A percentile compares a stretch with the other conserved stretches of the same genome.
phyloP scores from a whole-genome alignment of 2,888 invertebrate species.

The Pyrrhia umbra region DNA sequence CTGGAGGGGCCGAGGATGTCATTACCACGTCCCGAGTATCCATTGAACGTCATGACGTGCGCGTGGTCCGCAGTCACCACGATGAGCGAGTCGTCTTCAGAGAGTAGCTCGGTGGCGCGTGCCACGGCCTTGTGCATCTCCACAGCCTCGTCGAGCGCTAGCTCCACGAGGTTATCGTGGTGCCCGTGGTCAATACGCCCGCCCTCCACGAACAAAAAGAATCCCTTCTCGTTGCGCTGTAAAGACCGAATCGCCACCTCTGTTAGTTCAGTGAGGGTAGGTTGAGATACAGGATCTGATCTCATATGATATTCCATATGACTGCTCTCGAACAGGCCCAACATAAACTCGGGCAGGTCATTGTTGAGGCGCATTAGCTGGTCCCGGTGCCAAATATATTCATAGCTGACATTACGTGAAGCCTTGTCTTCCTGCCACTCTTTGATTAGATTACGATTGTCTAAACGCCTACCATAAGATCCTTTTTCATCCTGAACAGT shows the following conservation, averaged over 20 bases:
- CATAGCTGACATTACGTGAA: slow-evolving; percentile 69
- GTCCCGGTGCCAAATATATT: slow-evolving; percentile 90
- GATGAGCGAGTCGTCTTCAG: slow-evolving; percentile 91
- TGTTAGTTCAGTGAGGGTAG: slow-evolving; percentile 89
- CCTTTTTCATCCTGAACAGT: slow-evolving; percentile 86
- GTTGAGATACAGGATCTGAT: slow-evolving; percentile 84
- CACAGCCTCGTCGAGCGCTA: slow-evolving; percentile 92
- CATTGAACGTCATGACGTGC: slow-evolving; percentile 92
- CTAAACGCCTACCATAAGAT: slow-evolving; percentile 82
- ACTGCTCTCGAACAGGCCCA: slow-evolving; percentile 91
- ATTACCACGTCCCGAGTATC: slow-evolving; percentile 90
- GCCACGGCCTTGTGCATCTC: slow-evolving; percentile 91
- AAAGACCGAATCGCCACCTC: slow-evolving; percentile 93
- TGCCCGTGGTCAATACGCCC: slow-evolving; percentile 92
- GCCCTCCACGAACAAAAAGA: slow-evolving; percentile 93
- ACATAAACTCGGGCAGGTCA: slow-evolving; percentile 89
- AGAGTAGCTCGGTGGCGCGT: slow-evolving; percentile 82
- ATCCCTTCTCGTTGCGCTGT: slow-evolving; percentile 91
- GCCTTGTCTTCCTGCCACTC: slow-evolving; percentile 90
- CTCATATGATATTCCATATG: slow-evolving; percentile 92
- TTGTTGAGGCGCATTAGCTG: slow-evolving; percentile 83
- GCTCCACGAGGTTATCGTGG: slow-evolving; percentile 89
- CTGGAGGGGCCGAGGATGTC: slow-evolving; percentile 67
- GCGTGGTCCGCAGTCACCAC: slow-evolving; percentile 94
- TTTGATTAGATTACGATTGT: slow-evolving; percentile 91